Percentiles rank a stretch among this genome's conserved stretches.
phyloP scores from a whole-genome alignment of 2,113 vertebrate genomes.

The Mesitornis unicolor region DNA sequence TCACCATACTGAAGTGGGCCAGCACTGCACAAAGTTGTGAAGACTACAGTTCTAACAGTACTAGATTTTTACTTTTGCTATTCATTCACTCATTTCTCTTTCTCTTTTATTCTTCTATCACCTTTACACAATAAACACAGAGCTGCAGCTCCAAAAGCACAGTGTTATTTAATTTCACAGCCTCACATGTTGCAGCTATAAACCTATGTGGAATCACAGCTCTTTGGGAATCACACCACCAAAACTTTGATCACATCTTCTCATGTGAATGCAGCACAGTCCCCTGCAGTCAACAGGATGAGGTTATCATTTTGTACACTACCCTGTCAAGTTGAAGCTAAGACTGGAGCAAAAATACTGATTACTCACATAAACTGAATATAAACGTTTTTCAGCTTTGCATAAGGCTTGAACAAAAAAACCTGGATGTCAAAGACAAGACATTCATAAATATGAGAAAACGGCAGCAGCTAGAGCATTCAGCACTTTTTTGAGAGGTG shows the following conservation, averaged over 20 bases:
- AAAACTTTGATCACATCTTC: rapidly evolving
- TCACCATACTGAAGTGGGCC: not conserved
- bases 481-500: rapidly evolving
- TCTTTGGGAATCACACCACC: not conserved
- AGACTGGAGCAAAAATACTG: not conserved
- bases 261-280: rapidly evolving
- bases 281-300: not conserved
- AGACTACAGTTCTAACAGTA: not conserved
- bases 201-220: not conserved
- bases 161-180: not conserved
- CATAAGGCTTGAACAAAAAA: not conserved
- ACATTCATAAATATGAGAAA: not conserved
- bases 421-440: not conserved
- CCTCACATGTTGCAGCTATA: rapidly evolving
- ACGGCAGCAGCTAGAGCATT: rapidly evolving
- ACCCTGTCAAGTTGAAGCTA: not conserved
- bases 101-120: not conserved
- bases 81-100: not conserved
- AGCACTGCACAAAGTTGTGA: not conserved
- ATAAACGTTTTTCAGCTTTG: not conserved
- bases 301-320: not conserved
- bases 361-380: not conserved
- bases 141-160: not conserved
- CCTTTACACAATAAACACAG: not conserved
- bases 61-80: not conserved